Evolutionary conservation across 1,140 invertebrate species (phyloP).

Genomic region (Pararge aegeria): DNA sequence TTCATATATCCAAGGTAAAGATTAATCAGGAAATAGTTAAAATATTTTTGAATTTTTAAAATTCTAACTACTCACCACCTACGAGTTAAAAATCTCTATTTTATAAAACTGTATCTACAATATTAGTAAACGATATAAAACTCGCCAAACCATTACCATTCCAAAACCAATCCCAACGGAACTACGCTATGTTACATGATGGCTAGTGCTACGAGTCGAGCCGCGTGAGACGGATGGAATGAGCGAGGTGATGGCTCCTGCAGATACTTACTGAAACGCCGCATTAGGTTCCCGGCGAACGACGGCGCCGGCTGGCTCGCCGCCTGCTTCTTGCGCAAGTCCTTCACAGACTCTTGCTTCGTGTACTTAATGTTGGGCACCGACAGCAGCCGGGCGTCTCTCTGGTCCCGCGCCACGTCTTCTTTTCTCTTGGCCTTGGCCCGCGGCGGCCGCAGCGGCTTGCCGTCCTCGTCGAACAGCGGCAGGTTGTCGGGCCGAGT

Average conservation of each 20-base stretch:
- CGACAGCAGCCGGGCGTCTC: too few species aligned
- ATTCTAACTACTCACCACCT: constrained; percentile 63
- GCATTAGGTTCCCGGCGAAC: constrained; percentile 87
- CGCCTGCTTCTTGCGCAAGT: constrained; percentile 67
- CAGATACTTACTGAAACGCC: constrained; percentile 91
- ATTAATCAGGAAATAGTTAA: not conserved
- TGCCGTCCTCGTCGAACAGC: constrained; percentile 81
- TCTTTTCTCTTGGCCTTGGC: constrained; percentile 81
- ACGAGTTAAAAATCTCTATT: constrained; percentile 44
- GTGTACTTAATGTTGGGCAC: constrained; percentile 88
- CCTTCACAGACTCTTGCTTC: constrained; percentile 68
- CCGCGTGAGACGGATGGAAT: constrained; percentile 42
- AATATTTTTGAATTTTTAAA: constrained; percentile 22
- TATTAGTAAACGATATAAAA: constrained; percentile 52
- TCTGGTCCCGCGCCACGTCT: constrained; percentile 77
- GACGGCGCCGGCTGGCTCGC: constrained; percentile 72
- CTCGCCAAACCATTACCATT: constrained; percentile 69
- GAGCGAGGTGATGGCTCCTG: constrained; percentile 41
- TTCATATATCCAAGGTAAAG: not conserved
- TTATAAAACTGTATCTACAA: constrained; percentile 48
- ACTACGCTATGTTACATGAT: constrained; percentile 49
- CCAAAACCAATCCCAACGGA: constrained; percentile 50
- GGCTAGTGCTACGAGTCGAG: constrained; percentile 46
- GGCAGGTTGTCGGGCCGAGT: constrained; percentile 83
- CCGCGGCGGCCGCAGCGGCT: constrained; percentile 82